Evolutionary conservation across 2,888 invertebrate species (phyloP), one percentile per base, ranked within the genome.

Genomic region (Danaus chrysippus): DNA sequence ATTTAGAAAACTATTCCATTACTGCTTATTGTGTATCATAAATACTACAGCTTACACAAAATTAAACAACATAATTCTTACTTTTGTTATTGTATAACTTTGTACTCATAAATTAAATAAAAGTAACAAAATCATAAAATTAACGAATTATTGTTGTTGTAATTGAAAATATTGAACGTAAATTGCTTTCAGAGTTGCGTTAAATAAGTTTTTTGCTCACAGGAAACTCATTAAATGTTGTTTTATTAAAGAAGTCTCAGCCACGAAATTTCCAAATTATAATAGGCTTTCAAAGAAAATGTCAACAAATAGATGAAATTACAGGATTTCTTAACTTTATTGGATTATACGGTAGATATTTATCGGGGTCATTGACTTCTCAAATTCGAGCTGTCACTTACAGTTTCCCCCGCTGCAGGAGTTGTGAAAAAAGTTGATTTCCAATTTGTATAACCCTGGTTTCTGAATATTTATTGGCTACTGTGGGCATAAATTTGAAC

Each of bases 401-500:
- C 73, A 74, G 70, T 59, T 62, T 66, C 61, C 67, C 68, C 64
- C 61, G 69, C 68, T 68, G 71, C 64, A 68, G 69, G 73, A 73
- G 67, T 73, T 73, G 62, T 61, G 62, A 70, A 46, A 49, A 49
- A 49, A 73, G 67, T 75, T 71, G 68, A 66, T 71, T 66, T 70
- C 69, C 71, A 72, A 73, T 75, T 75, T 72, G 68, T 68, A 58
- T 64, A 71, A 67, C 57, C 59, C 64, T 65, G 64, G 69, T 70
- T 71, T 71, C 73, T 75, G 72, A 71, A 71, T 68, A 73, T 72
- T 67, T 59, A 67, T 70, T 69, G 65, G 60, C 59, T 69, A 63
- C 65, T 68, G 60, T 61, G 66, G 57, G 58, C 56, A 54, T 61
- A 65, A 64, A 71, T 67, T 68, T 61, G 44, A 67, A 65, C 64